A percentile compares a stretch with the other conserved stretches of the same genome.
These are phyloP conservation scores for Harpalus rufipes DNA, from an alignment of 2,888 invertebrate genomes.

Conservation along the genomic window DNA sequence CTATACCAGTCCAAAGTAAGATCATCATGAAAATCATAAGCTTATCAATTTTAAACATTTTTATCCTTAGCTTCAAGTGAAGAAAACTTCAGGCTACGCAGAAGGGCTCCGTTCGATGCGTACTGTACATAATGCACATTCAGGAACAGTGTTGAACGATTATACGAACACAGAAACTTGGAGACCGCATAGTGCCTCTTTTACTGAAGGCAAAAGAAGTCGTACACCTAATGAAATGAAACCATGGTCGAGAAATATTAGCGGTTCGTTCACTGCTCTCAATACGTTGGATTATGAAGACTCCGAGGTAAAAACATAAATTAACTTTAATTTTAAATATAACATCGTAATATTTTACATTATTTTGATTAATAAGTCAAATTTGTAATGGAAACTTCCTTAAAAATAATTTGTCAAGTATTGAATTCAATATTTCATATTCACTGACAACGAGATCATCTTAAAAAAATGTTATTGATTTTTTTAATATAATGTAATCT, in stretches of 20 bases:
- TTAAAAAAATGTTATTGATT: too few relatives aligned
- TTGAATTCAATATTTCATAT: too few relatives aligned
- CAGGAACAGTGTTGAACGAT: constrained; percentile 7
- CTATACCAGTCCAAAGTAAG: constrained; percentile 53
- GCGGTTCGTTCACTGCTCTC: constrained; percentile 58
- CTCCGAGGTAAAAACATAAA: constrained; percentile 27
- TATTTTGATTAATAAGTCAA: too few relatives aligned
- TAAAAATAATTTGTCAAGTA: too few relatives aligned
- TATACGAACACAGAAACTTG: constrained; percentile 44
- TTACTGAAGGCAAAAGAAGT: constrained; percentile 55
- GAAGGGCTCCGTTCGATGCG: constrained; percentile 40
- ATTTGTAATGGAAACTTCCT: too few relatives aligned
- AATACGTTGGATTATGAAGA: constrained; percentile 60
- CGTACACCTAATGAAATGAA: constrained; percentile 48
- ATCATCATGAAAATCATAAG: background rate
- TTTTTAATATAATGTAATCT: too few relatives aligned
- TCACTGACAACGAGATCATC: too few relatives aligned
- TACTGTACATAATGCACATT: background rate
- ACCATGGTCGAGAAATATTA: constrained; percentile 54
- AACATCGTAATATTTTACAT: too few relatives aligned
- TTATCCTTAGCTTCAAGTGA: background rate
- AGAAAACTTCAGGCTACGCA: constrained; percentile 11
- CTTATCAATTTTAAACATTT: background rate
- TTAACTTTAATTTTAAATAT: too few relatives aligned
- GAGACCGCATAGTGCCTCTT: constrained; percentile 58